Conservation (phyloP, 1,140 invertebrate genomes). For the Anoplolepis gracilipes region DNA sequence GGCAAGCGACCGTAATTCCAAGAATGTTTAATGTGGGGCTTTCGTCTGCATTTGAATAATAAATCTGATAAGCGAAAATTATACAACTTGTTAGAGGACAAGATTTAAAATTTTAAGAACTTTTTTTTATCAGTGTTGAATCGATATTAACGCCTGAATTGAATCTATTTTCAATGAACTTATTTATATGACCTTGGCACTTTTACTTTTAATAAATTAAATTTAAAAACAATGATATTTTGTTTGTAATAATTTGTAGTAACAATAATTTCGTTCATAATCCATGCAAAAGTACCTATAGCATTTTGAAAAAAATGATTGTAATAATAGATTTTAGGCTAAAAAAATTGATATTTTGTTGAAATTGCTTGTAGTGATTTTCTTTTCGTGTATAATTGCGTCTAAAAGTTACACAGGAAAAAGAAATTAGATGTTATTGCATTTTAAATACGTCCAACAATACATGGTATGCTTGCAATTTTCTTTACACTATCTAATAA, state of each 20-base stretch:
- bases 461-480: neutral
- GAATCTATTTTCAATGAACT: too few species aligned
- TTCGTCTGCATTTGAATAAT: conserved; percentile 21
- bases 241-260: too few species aligned
- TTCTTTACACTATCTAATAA: neutral
- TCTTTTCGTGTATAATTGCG: too few species aligned
- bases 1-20: neutral
- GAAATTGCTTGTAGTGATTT: too few species aligned
- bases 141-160: neutral
- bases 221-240: too few species aligned
- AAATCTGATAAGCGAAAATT: conserved; percentile 22
- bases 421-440: neutral
- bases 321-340: too few species aligned
- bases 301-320: too few species aligned
- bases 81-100: neutral
- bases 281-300: too few species aligned
- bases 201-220: too few species aligned
- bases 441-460: neutral
- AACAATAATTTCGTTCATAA: too few species aligned
- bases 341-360: too few species aligned
- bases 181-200: too few species aligned
- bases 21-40: neutral
- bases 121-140: neutral
- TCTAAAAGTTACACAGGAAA: neutral
- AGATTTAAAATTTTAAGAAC: neutral